These are phyloP conservation scores for Limnephilus marmoratus DNA, from an alignment of 2,888 invertebrate species.

Conservation along the genomic window DNA sequence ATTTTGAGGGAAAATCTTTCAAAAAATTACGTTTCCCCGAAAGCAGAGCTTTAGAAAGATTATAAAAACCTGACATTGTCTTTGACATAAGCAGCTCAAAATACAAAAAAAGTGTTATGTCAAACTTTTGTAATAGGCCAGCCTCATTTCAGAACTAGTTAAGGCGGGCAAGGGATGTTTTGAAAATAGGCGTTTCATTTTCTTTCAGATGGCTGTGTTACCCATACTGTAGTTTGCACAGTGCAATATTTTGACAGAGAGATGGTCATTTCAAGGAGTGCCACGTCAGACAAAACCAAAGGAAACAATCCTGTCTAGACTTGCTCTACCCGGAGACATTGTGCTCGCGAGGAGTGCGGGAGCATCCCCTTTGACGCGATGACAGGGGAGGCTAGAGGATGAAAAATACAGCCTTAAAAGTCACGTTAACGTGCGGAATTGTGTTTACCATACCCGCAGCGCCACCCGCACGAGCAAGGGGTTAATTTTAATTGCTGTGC, in stretches of 20 bases:
- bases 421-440: background rate
- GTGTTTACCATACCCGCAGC: background rate
- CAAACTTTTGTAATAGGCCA: background rate
- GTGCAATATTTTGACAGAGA: background rate
- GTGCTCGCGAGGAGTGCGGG: background rate
- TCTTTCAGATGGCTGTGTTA: background rate
- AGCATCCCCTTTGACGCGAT: background rate
- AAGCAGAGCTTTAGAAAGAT: no score
- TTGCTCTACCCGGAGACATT: background rate
- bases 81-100: background rate
- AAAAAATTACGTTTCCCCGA: no score
- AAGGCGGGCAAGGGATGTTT: background rate
- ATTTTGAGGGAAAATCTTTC: no score
- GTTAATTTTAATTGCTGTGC: constrained; percentile 6
- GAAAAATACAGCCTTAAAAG: constrained; percentile 11
- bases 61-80: background rate
- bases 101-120: background rate
- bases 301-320: constrained; percentile 30
- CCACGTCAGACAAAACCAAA: constrained; percentile 12
- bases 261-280: constrained; percentile 27
- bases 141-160: background rate
- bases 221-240: background rate
- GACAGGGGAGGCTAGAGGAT: background rate
- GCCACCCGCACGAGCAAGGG: background rate
- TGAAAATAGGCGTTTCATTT: background rate